phyloP scores from a whole-genome alignment of 2,888 invertebrate genomes.

The Nephrotoma flavescens region DNA sequence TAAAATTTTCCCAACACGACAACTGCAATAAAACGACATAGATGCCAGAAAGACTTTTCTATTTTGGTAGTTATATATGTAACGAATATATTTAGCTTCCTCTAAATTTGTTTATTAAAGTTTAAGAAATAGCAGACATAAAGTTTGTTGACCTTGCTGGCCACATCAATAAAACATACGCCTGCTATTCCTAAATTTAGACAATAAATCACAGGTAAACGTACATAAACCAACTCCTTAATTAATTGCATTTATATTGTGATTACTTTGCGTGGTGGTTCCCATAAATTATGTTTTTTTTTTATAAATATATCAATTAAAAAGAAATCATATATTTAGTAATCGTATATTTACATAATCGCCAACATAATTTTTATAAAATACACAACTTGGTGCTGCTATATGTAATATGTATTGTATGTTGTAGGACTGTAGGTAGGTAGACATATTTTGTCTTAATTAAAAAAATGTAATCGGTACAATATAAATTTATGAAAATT shows the following conservation, averaged over 20 bases:
- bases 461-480: background rate
- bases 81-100: no score
- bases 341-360: background rate
- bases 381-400: background rate
- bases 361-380: background rate
- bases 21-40: no score
- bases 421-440: no score
- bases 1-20: no score
- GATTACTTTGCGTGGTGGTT: background rate
- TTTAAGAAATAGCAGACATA: no score
- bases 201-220: background rate
- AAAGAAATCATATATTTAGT: background rate
- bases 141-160: no score
- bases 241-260: background rate
- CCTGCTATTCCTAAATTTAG: background rate
- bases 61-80: no score
- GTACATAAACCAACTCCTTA: background rate
- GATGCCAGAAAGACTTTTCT: no score
- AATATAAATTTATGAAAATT: background rate
- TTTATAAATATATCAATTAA: background rate
- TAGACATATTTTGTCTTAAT: background rate
- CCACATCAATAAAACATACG: no score
- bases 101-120: no score
- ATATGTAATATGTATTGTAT: background rate
- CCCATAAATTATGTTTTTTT: background rate